Evolutionary conservation across 2,888 invertebrate species (phyloP).

Genomic region (Pantelozetes paolii): DNA sequence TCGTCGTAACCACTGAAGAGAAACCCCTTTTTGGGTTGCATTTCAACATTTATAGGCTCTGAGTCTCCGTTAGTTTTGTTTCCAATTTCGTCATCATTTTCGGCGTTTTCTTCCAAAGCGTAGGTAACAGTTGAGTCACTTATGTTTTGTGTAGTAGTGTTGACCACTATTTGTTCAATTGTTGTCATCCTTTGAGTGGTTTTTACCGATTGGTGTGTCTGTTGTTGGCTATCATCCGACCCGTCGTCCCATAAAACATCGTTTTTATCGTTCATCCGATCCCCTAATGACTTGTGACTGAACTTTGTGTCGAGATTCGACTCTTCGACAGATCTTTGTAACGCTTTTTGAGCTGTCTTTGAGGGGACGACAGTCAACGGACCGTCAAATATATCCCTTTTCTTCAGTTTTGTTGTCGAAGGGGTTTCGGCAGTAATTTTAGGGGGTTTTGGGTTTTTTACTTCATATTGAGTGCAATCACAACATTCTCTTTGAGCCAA

Average conservation of each 20-base stretch:
- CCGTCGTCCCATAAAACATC: background rate
- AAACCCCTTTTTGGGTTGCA: slow-evolving; percentile 7
- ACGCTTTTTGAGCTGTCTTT: background rate
- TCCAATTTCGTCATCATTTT: background rate
- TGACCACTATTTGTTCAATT: background rate
- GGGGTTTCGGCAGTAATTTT: background rate
- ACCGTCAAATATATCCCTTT: background rate
- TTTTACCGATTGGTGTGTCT: background rate
- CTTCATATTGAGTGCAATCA: background rate
- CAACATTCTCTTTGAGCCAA: background rate
- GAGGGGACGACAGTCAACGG: background rate
- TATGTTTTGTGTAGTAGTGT: no score
- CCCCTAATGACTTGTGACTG: slow-evolving; percentile 2
- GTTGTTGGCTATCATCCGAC: background rate
- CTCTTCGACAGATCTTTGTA: background rate
- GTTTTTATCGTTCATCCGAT: background rate
- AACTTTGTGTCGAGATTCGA: background rate
- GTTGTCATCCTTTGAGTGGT: background rate
- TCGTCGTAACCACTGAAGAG: slow-evolving; percentile 28
- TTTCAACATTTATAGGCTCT: no score
- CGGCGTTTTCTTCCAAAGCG: no score
- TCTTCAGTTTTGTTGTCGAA: background rate
- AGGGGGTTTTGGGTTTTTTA: background rate
- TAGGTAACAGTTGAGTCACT: no score
- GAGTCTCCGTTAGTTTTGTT: background rate